phyloP scores from a whole-genome alignment of 2,113 vertebrate species.

The Lepidothrix coronata region DNA sequence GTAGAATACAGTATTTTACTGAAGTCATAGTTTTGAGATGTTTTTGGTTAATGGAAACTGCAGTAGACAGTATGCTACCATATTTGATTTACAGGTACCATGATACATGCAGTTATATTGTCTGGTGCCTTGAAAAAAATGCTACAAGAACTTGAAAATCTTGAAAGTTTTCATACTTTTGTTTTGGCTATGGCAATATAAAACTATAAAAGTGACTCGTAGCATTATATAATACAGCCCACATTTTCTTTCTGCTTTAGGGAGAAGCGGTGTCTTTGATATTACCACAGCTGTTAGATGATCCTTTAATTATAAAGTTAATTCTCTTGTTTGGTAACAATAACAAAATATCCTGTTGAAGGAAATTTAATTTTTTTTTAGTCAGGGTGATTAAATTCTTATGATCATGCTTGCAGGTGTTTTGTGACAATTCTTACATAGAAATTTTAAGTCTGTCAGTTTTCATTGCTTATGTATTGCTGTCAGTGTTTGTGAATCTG shows the following conservation, averaged over 20 bases:
- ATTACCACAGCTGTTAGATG: background rate
- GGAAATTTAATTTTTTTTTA: background rate
- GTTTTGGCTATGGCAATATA: background rate
- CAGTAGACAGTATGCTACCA: background rate
- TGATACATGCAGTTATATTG: background rate
- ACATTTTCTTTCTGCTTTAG: conserved; percentile 21
- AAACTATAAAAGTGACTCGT: background rate
- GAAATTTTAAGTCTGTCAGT: background rate
- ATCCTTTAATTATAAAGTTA: conserved; percentile 32
- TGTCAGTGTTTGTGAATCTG: background rate
- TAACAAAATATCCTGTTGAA: conserved; percentile 35
- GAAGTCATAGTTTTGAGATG: background rate
- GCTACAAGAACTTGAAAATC: background rate
- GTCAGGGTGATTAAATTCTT: conserved; percentile 10
- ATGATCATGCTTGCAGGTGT: conserved; percentile 20
- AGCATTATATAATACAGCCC: background rate
- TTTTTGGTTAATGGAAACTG: background rate
- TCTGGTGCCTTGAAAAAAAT: background rate
- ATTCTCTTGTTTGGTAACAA: conserved; percentile 10
- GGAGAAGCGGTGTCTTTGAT: background rate
- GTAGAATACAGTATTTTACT: background rate
- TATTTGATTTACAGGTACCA: background rate
- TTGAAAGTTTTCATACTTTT: background rate
- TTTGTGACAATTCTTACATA: background rate
- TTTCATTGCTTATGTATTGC: background rate